Evolutionary conservation across 2,113 vertebrate species (phyloP).

Genomic region (Panthera leo): DNA sequence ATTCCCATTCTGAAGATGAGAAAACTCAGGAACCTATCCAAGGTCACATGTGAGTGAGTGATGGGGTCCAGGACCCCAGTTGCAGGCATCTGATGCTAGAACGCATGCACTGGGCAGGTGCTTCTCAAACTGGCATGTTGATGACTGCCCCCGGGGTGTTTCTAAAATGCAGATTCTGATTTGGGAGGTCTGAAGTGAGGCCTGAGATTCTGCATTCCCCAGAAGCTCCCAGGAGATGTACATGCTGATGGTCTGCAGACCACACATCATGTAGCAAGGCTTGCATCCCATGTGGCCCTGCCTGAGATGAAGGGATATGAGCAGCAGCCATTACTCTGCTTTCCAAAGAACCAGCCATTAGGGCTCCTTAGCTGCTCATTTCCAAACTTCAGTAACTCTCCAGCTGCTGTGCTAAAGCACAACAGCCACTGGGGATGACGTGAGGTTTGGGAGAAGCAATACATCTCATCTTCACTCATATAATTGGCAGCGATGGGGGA

Average conservation of each 20-base stretch:
- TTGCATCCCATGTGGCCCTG: rapidly evolving
- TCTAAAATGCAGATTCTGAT: neutral
- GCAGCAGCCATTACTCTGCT: too few relatives aligned
- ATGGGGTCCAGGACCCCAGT: neutral
- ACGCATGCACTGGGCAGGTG: too few relatives aligned
- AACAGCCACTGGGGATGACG: neutral
- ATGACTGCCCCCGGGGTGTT: neutral
- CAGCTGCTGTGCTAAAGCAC: neutral
- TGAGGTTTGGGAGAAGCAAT: neutral
- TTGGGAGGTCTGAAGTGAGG: neutral
- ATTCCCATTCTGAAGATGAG: neutral
- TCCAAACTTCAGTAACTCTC: neutral
- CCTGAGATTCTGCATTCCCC: neutral
- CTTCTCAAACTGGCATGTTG: neutral
- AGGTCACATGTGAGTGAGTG: neutral
- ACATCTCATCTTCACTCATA: neutral
- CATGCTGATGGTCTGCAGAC: neutral
- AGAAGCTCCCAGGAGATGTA: too few relatives aligned
- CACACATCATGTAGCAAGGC: too few relatives aligned
- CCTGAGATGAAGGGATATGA: neutral
- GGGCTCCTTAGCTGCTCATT: neutral
- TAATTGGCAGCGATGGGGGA: neutral
- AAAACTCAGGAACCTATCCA: neutral
- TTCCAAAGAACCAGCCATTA: neutral
- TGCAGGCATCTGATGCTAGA: neutral